Percentiles rank a stretch among this genome's conserved stretches.
Conservation (phyloP, 2,888 invertebrate species). For the Dolichomitus sp. region DNA sequence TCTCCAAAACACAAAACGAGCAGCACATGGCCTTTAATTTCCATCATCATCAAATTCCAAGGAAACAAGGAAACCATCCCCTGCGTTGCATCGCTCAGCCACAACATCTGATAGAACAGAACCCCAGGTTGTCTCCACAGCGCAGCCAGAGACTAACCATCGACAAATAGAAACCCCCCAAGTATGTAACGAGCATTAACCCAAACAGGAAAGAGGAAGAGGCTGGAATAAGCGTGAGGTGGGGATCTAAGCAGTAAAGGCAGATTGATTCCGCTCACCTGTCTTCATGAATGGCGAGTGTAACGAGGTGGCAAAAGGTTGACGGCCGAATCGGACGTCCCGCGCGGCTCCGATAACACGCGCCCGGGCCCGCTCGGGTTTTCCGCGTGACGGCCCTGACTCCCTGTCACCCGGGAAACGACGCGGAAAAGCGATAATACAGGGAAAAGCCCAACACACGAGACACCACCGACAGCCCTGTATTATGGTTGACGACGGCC, state of each 20-base stretch:
- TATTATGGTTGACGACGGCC: conserved; percentile 78
- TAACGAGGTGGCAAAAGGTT: conserved; percentile 67
- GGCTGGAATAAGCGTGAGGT: not conserved
- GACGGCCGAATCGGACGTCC: conserved; percentile 72
- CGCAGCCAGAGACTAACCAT: not conserved
- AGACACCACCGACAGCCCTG: conserved; percentile 29
- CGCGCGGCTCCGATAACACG: conserved; percentile 72
- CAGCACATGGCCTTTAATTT: too few species aligned
- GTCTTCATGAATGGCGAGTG: conserved; percentile 83
- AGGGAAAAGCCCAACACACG: conserved; percentile 11
- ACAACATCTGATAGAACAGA: not conserved
- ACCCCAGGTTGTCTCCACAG: not conserved
- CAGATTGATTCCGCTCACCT: conserved; percentile 77
- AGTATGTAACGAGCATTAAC: not conserved
- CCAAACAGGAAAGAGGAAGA: not conserved
- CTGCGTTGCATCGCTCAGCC: not conserved
- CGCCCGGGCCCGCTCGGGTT: conserved; percentile 70
- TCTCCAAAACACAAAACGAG: too few species aligned
- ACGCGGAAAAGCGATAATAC: conserved; percentile 61
- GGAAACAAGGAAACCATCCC: not conserved
- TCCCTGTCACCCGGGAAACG: conserved; percentile 82
- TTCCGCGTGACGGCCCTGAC: conserved; percentile 66
- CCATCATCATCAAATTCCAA: too few species aligned
- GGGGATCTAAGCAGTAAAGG: conserved; percentile 7
- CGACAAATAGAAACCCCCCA: not conserved